Base-by-base conservation (phyloP, 2,797 vertebrate genomes). In the Alcedo atthis region DNA sequence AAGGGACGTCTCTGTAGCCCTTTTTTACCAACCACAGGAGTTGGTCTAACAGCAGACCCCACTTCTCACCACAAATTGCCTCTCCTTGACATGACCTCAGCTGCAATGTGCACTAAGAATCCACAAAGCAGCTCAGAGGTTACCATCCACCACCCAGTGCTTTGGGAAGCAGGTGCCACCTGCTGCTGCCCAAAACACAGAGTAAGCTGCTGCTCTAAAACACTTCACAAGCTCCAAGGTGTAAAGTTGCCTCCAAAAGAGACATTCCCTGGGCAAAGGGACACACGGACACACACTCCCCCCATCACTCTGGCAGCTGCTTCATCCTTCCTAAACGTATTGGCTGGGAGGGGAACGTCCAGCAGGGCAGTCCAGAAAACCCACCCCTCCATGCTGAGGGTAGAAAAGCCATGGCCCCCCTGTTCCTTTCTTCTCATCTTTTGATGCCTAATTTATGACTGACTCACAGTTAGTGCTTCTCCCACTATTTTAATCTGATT, bases 261-360 rank as follows among this genome's bases (percentile, higher is more conserved):
- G 48, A 64, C 2, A 1, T 18, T 73, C 17, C 57, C 35, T 1
- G 0, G 19, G n/a, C n/a, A 70, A 6, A 61, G 32, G 0, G 5
- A 32, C 28, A 45, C 37, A 12, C 37, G 5, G 37, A 37, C 37
- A 37, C 35, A 37, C 37, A 37, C 37, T 37, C 37, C 18, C 12
- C 16, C 0, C 30, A 16, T 13, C 0, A 0, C 22, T 92, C 32
- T 19, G 17, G 16, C 19, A 35, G 28, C 55, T 35, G 24, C 33
- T 86, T 48, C 22, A 8, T 55, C 53, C 37, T 63, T 57, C 68
- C n/a, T 57, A 59, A 28, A 57, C 8, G 22, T 17, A 3, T 4
- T n/a, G 55, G 1, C 19, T 10, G 5, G 16, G 25, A 76, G 10
- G 26, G 22, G 20, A 42, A 42, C 1, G 3, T 3, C 32, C 14